Conservation (phyloP, 2,797 vertebrate species). For the Eremophila alpestris region DNA sequence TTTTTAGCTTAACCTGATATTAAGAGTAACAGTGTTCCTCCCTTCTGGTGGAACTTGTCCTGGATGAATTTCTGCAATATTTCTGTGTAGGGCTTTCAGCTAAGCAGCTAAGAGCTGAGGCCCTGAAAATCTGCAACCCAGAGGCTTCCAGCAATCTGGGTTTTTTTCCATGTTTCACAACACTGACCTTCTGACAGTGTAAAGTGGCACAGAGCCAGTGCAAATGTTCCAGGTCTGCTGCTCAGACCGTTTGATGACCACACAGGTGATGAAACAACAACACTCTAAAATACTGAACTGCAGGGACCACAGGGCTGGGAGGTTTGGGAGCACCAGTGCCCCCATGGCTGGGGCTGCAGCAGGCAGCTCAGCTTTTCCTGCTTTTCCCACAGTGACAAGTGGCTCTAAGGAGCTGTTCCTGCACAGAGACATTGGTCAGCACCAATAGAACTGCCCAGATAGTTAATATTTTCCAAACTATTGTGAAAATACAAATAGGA, state of each 20-base stretch:
- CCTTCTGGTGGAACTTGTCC: not conserved
- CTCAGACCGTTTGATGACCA: not conserved
- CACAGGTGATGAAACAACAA: not conserved
- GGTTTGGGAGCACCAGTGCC: not conserved
- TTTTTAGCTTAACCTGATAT: not conserved
- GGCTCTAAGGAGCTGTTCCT: not conserved
- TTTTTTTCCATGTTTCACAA: conserved; percentile 25
- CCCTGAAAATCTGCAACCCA: not conserved
- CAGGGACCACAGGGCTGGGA: not conserved
- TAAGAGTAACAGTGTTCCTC: not conserved
- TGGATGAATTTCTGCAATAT: not conserved
- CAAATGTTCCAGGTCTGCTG: not conserved
- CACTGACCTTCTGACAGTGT: conserved; percentile 1
- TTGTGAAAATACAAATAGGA: not conserved
- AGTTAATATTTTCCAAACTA: not conserved
- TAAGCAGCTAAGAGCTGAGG: not conserved
- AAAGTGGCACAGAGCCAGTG: conserved; percentile 3
- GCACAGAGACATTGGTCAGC: not conserved
- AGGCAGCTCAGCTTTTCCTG: not conserved
- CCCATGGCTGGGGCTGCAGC: rapidly evolving
- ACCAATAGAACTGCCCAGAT: not conserved
- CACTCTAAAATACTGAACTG: not conserved
- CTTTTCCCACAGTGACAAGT: not conserved
- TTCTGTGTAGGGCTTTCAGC: not conserved
- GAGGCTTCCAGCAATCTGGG: not conserved